phyloP scores from a whole-genome alignment of 2,797 vertebrate genomes.

The Acanthornis magna region DNA sequence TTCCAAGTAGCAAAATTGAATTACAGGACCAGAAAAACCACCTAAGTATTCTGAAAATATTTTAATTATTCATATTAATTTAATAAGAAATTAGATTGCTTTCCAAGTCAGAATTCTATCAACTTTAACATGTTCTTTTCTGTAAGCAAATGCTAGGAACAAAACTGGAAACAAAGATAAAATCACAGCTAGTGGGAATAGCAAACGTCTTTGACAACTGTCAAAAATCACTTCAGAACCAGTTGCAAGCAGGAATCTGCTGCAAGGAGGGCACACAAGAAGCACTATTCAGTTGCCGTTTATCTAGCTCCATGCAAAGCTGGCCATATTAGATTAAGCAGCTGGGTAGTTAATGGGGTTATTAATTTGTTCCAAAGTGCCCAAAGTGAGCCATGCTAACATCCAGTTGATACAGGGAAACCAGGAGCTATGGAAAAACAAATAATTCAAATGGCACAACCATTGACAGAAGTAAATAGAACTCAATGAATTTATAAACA shows the following conservation, averaged over 20 bases:
- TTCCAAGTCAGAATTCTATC: not conserved
- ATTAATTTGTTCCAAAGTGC: not conserved
- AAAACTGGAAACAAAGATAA: not conserved
- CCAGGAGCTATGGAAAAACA: fast-evolving
- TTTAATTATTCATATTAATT: not conserved
- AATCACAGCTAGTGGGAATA: not conserved
- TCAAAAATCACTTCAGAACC: not conserved
- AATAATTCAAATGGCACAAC: not conserved
- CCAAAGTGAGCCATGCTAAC: not conserved
- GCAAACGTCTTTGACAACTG: not conserved
- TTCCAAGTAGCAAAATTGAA: not conserved
- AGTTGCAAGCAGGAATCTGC: not conserved
- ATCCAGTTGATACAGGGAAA: not conserved
- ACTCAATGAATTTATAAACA: not conserved
- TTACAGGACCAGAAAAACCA: not conserved
- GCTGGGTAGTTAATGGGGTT: not conserved
- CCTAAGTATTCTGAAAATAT: not conserved
- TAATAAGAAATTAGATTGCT: not conserved
- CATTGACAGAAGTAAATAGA: not conserved
- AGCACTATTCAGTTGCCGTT: not conserved
- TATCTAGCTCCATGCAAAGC: not conserved
- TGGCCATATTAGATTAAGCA: not conserved
- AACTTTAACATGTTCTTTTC: not conserved
- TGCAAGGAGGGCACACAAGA: not conserved
- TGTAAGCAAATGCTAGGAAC: not conserved